A percentile compares a stretch with the other conserved stretches of the same genome.
phyloP scores from a whole-genome alignment of 2,888 invertebrate species.

The Thumatha senex region DNA sequence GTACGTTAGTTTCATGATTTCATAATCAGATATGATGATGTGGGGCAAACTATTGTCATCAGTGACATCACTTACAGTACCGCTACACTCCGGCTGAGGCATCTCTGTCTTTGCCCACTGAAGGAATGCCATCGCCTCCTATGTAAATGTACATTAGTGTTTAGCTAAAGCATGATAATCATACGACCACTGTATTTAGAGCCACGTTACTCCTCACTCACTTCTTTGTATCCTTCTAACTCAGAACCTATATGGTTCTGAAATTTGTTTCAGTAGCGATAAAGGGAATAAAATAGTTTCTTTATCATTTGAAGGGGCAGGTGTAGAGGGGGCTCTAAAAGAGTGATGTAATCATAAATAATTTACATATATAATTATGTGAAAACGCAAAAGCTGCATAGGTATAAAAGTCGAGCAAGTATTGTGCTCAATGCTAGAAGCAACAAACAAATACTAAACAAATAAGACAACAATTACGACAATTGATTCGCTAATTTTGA shows the following conservation, averaged over 20 bases:
- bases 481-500: no score
- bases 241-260: no score
- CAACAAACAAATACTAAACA: neutral
- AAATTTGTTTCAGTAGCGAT: no score
- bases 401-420: constrained; percentile 24
- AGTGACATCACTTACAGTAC: constrained; percentile 78
- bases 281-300: no score
- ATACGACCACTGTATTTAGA: constrained; percentile 10
- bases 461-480: no score
- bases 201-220: neutral
- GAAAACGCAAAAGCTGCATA: constrained; percentile 31
- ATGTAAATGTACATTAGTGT: constrained; percentile 64
- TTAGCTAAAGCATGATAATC: constrained; percentile 64
- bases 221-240: no score
- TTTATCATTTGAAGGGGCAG: no score
- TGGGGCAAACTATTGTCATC: constrained; percentile 58
- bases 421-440: constrained; percentile 8
- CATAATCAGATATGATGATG: constrained; percentile 47
- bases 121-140: constrained; percentile 79
- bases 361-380: constrained; percentile 9
- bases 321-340: constrained; percentile 1
- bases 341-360: constrained; percentile 6
- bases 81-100: constrained; percentile 73
- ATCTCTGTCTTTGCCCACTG: constrained; percentile 72
- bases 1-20: constrained; percentile 79